Conservation (phyloP, 2,888 invertebrate genomes). For the Tetranychus truncatus region DNA sequence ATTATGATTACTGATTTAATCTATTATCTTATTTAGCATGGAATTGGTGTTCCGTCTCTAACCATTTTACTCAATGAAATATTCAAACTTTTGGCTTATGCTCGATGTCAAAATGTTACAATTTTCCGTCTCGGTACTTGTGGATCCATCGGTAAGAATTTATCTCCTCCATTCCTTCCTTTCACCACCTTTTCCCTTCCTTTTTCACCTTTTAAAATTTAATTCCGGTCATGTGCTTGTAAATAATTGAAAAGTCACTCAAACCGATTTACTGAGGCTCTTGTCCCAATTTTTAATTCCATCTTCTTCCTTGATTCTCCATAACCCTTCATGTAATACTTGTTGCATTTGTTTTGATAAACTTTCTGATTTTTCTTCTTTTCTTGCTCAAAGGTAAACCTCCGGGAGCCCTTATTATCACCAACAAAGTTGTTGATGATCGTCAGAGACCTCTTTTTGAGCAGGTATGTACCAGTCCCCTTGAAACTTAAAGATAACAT, state of each 20-base stretch:
- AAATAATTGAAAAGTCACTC: too few relatives aligned
- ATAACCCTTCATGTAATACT: too few relatives aligned
- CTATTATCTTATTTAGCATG: constrained; percentile 42
- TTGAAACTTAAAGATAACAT: too few relatives aligned
- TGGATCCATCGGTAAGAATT: constrained; percentile 57
- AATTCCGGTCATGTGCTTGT: too few relatives aligned
- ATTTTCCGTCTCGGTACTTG: constrained; percentile 64
- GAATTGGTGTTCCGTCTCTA: constrained; percentile 92
- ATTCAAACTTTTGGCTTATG: constrained; percentile 87
- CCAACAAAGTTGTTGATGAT: constrained; percentile 77
- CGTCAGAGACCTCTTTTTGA: constrained; percentile 60
- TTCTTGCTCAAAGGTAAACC: constrained; percentile 39
- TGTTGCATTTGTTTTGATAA: background rate
- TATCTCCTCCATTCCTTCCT: background rate
- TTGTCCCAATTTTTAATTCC: too few relatives aligned
- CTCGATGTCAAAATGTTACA: constrained; percentile 50
- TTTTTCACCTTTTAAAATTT: too few relatives aligned
- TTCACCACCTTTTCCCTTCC: background rate
- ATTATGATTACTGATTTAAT: background rate
- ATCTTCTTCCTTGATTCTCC: too few relatives aligned
- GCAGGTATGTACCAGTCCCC: constrained; percentile 43
- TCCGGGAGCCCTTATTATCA: constrained; percentile 79
- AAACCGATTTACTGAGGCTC: too few relatives aligned
- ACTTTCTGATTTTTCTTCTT: background rate
- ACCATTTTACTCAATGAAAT: constrained; percentile 86